Base-by-base conservation (phyloP, 2,888 invertebrate species). In the Clunio marinus region DNA sequence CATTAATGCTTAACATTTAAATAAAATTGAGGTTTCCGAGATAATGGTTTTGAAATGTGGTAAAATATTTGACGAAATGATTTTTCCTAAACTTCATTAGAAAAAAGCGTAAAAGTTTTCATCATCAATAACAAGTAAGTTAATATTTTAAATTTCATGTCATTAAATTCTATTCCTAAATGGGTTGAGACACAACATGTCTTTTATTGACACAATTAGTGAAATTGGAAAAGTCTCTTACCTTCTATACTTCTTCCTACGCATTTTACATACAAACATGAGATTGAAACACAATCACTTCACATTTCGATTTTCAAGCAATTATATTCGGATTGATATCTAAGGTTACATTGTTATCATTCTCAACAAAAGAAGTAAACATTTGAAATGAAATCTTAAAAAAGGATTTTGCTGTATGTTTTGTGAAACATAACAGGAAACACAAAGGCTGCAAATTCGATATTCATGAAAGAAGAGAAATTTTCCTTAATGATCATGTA, bases 331-430 rank as follows among this genome's bases (percentile, higher is more conserved):
- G n/a, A 8, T 57, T 2, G 27, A 27, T 10, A 8, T 57, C 24
- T 57, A 7, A 25, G 25, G 45, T 63, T 63, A 63, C 62, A 45
- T 63, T 25, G 45, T 63, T 63, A 63, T 63, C 62, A n/a, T 3
- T n/a, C 41, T 13, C 41, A 15, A 41, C 41, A 41, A 10, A 41
- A 41, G 41, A 10, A 41, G 10, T 41, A 10, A 10, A 41, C n/a
- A n/a, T n/a, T n/a, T 41, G n/a, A 41, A 41, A 10, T n/a, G 32
- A 5, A 32, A 10, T 8, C 32, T 32, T 10, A 32, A 32, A 32
- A 32, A 32, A 32, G 13, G 7, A 32, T 32, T 32, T 13, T 32
- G 5, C 35, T 32, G 35, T 32, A 8, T 32, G 35, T 13, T n/a
- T 32, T 32, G 35, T 32, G 35, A 41, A 41, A 15, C 41, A 13